Evolutionary conservation across 2,797 vertebrate species (phyloP).

Genomic region (Coregonus suidteri): DNA sequence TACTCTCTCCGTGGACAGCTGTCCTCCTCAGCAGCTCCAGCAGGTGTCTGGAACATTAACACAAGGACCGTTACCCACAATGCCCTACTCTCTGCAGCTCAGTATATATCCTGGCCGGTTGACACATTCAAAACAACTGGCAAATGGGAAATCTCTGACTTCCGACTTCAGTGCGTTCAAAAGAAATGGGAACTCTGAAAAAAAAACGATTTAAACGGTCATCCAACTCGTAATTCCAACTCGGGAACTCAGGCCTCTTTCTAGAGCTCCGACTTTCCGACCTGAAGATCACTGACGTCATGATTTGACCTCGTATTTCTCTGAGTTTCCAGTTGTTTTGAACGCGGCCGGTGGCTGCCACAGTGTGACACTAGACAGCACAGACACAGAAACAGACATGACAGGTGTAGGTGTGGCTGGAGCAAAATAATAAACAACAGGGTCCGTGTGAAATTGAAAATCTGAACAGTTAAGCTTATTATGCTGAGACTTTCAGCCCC

Average conservation of each 20-base stretch:
- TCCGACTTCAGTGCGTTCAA: too few relatives aligned
- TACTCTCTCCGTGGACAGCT: constrained; percentile 91
- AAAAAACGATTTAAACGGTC: too few relatives aligned
- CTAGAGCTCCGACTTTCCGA: too few relatives aligned
- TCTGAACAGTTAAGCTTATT: neutral
- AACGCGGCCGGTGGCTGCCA: neutral
- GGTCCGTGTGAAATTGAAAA: too few relatives aligned
- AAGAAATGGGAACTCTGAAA: too few relatives aligned
- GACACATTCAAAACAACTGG: too few relatives aligned
- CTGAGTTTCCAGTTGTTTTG: too few relatives aligned
- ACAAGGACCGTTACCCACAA: neutral
- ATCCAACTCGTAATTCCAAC: too few relatives aligned
- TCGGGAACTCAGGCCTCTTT: too few relatives aligned
- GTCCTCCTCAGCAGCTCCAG: constrained; percentile 89
- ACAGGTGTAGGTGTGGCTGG: neutral
- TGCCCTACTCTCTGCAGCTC: neutral
- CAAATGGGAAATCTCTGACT: too few relatives aligned
- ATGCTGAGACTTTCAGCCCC: neutral
- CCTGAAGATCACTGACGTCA: too few relatives aligned
- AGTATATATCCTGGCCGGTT: neutral
- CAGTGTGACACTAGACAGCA: neutral
- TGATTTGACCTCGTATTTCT: too few relatives aligned
- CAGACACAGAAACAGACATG: neutral
- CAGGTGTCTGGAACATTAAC: constrained; percentile 78
- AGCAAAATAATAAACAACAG: neutral